Base-by-base conservation (phyloP, 2,797 vertebrate genomes). In the Anniella stebbinsi region DNA sequence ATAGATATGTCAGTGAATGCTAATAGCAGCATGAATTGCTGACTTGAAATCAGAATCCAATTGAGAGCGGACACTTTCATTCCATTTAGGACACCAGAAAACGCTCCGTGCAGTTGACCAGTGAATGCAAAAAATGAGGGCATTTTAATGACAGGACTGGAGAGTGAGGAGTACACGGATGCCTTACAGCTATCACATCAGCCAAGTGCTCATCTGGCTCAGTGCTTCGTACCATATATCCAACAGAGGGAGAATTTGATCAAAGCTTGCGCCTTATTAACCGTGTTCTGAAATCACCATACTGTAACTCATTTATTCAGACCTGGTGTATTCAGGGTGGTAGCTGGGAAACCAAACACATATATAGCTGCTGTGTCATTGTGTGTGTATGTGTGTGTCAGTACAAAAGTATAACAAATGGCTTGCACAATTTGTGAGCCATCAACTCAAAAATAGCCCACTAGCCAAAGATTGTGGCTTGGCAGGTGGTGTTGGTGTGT, bases 61-160 rank as follows among this genome's bases (percentile, higher is more conserved):
- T 28, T 25, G 67, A 76, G 70, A 77, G 28, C 1, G 60, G n/a
- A 69, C 60, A 77, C 70, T 90, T 77, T 77, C 70, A 90, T 87
- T 87, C 80, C 86, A 83, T 87, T 90, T 87, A 90, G 70, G 89
- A 81, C 60, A 90, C 28, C 80, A 83, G 70, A 77, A 90, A 87
- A 90, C 83, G 80, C 30, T 81, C 45, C 57, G 36, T 69, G 70
- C 0, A 12, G 69, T 67, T 75, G 70, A 87, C 83, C 89, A 83
- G 85, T 69, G 86, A 76, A 90, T 76, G 80, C 25, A 87, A 48
- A 78, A 67, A 89, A 80, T 4, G 18, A 76, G 69, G 86, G 80
- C 80, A 87, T 81, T 81, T 66, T 86, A 90, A 86, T 81, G 84
- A 73, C 67, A 72, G 78, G 25, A 36, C 57, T 82, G 72, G 60